A percentile compares a stretch with the other conserved stretches of the same genome.
Evolutionary conservation across 1,140 invertebrate genomes (phyloP).

Genomic region (Drosophila asahinai): DNA sequence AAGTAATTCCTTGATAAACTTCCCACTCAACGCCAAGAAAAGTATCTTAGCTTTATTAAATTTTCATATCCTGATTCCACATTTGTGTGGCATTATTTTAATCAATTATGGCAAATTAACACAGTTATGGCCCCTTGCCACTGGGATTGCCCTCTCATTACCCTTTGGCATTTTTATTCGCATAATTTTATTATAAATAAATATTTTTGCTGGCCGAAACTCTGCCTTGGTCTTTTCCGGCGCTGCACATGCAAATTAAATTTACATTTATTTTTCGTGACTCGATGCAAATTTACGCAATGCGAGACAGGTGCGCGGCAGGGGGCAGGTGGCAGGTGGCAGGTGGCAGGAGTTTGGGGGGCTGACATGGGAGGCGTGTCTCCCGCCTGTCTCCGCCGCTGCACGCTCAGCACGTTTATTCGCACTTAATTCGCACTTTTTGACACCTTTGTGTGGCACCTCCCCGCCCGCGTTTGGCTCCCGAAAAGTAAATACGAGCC

Average conservation of each 20-base stretch:
- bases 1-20: too few relatives aligned
- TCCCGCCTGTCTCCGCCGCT: constrained; percentile 36
- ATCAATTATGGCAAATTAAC: constrained; percentile 13
- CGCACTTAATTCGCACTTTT: constrained; percentile 83
- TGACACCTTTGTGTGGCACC: constrained; percentile 69
- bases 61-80: neutral
- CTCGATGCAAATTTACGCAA: constrained; percentile 70
- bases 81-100: constrained; percentile 1
- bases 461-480: neutral
- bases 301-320: constrained; percentile 36
- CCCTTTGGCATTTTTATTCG: constrained; percentile 44
- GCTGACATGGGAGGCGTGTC: constrained; percentile 40
- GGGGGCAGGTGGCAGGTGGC: constrained; percentile 4
- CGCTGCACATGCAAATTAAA: constrained; percentile 63
- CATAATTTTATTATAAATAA: constrained; percentile 75
- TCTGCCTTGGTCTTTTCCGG: constrained; percentile 16
- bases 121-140: neutral
- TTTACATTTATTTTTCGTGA: constrained; percentile 75
- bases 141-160: neutral
- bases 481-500: constrained; percentile 64
- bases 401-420: constrained; percentile 82
- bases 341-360: neutral
- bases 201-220: constrained; percentile 25
- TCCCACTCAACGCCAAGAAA: too few relatives aligned
- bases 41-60: too few relatives aligned